Percentiles rank a stretch among this genome's conserved stretches.
These are phyloP conservation scores for Hydropotes inermis DNA, from an alignment of 2,113 vertebrate species.

Conservation along the genomic window DNA sequence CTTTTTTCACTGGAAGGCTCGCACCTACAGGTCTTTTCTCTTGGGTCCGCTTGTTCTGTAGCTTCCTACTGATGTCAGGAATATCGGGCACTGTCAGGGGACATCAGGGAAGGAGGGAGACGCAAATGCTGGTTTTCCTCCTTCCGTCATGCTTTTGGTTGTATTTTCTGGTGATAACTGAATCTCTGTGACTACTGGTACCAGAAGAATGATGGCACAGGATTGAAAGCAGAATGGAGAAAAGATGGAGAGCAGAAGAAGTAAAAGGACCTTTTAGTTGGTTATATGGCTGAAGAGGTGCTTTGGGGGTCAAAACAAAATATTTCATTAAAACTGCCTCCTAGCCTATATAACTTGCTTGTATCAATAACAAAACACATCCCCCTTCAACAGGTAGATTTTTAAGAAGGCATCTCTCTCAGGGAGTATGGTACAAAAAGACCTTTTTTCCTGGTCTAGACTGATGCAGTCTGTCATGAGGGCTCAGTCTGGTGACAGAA, in stretches of 20 bases:
- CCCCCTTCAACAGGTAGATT: background rate
- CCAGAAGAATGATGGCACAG: background rate
- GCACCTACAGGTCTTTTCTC: fast-evolving
- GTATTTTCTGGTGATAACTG: background rate
- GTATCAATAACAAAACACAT: background rate
- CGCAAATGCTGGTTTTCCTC: background rate
- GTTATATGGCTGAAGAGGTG: background rate
- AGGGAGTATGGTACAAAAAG: background rate
- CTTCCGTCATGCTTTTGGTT: background rate
- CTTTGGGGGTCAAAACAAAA: background rate
- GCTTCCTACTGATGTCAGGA: background rate
- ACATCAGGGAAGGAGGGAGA: too few relatives aligned
- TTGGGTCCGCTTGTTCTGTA: background rate
- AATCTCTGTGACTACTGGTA: background rate
- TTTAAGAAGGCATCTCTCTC: background rate
- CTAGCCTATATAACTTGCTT: background rate
- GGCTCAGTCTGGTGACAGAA: background rate
- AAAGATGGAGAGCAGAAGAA: background rate
- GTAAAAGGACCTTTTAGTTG: background rate
- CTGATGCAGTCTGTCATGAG: background rate
- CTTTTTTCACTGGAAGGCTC: background rate
- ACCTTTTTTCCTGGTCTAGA: background rate
- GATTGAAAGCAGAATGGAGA: background rate
- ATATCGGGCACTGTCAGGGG: background rate
- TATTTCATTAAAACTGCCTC: background rate